These are phyloP conservation scores for Rotaria magnacalcarata DNA, from an alignment of 2,888 invertebrate genomes.

Conservation along the genomic window DNA sequence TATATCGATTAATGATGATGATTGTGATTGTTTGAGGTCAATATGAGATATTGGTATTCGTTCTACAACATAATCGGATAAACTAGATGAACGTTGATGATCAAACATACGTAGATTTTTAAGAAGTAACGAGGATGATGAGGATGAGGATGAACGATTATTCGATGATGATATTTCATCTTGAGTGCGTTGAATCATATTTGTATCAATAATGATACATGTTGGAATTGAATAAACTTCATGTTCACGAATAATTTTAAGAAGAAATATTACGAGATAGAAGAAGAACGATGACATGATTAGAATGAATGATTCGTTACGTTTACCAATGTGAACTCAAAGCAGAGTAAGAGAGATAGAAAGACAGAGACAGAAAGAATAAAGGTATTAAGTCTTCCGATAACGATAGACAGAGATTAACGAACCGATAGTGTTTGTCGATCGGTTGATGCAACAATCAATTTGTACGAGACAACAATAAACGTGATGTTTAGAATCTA, in stretches of 20 bases:
- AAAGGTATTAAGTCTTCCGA: background rate
- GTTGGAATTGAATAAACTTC: background rate
- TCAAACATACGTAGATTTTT: constrained; percentile 7
- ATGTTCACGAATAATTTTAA: background rate
- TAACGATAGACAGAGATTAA: constrained; percentile 17
- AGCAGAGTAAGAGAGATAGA: background rate
- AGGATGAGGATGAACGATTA: background rate
- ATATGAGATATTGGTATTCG: constrained; percentile 6
- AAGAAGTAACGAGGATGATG: background rate
- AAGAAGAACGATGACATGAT: background rate
- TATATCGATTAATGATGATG: background rate
- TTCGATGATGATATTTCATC: background rate
- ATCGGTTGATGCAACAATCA: constrained; percentile 4
- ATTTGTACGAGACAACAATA: background rate
- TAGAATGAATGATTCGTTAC: background rate
- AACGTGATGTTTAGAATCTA: background rate
- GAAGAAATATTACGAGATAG: background rate
- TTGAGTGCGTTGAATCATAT: background rate
- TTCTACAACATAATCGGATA: background rate
- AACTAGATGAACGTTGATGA: background rate
- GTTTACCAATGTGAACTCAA: background rate
- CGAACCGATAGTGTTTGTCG: background rate
- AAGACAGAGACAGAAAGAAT: background rate
- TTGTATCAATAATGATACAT: constrained; percentile 29
- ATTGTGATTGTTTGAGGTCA: background rate